Percentiles rank a stretch among this genome's conserved stretches.
Conservation (phyloP, 2,797 vertebrate species). For the Thaleichthys pacificus region DNA sequence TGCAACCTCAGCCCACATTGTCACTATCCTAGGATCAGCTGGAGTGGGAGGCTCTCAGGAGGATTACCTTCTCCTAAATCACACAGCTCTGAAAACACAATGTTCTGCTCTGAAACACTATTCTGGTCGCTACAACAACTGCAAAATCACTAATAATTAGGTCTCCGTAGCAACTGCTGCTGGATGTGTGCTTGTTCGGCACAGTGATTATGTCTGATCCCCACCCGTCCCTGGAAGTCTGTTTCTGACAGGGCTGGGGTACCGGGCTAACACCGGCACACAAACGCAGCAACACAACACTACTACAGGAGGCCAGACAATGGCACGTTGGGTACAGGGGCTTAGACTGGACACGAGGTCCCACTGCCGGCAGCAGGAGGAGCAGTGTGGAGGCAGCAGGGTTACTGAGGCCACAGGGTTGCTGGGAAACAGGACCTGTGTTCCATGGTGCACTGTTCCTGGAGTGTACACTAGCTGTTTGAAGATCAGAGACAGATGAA, state of each 20-base stretch:
- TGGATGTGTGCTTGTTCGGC: constrained; percentile 23
- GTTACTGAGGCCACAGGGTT: no score
- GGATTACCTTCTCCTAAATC: constrained; percentile 5
- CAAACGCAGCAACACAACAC: not conserved
- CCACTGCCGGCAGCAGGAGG: no score
- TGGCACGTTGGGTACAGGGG: no score
- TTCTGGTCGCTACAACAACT: not conserved
- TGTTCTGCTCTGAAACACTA: constrained; percentile 24
- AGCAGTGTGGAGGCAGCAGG: no score
- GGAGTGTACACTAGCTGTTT: no score
- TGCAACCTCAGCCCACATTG: not conserved
- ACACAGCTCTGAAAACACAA: not conserved
- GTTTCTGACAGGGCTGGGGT: constrained; percentile 25
- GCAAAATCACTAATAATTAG: constrained; percentile 43
- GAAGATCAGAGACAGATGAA: no score
- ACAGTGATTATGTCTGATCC: constrained; percentile 37
- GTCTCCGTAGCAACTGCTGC: constrained; percentile 30
- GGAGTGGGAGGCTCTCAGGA: not conserved
- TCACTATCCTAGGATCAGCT: not conserved
- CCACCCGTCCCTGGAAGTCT: constrained; percentile 12
- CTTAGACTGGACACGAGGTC: no score
- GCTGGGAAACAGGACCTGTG: no score
- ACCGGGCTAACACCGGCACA: constrained; percentile 27
- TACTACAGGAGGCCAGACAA: not conserved
- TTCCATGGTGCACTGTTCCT: no score